phyloP scores from a whole-genome alignment of 2,888 invertebrate species.

The Anticlea derivata region DNA sequence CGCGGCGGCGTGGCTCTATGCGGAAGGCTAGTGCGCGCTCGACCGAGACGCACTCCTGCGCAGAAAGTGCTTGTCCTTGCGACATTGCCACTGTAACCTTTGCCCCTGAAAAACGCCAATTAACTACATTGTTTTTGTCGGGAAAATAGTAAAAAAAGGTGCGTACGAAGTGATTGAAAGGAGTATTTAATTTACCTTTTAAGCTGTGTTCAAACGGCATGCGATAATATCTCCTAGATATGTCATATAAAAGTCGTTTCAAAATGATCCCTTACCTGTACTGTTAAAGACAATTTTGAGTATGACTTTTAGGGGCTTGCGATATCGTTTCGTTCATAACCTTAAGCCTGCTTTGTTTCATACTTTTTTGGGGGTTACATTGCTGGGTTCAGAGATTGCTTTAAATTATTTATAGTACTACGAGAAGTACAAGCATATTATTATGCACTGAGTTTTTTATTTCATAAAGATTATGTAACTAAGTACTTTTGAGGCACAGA shows the following conservation, averaged over 20 bases:
- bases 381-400: not conserved
- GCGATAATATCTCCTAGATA: too few species aligned
- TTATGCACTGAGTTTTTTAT: not conserved
- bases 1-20: constrained; percentile 54
- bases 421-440: not conserved
- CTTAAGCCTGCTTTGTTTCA: too few species aligned
- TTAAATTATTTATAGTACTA: not conserved
- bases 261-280: too few species aligned
- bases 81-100: constrained; percentile 57
- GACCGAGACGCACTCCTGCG: constrained; percentile 73
- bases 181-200: constrained; percentile 8
- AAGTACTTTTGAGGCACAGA: too few species aligned
- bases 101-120: constrained; percentile 55
- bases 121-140: constrained; percentile 18
- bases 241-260: too few species aligned
- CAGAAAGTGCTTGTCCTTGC: constrained; percentile 81
- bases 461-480: not conserved
- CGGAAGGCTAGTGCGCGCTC: constrained; percentile 73
- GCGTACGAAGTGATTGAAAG: constrained; percentile 3
- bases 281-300: too few species aligned
- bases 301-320: too few species aligned
- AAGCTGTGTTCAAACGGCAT: too few species aligned
- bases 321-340: too few species aligned
- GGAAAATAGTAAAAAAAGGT: constrained; percentile 7
- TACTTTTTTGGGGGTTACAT: too few species aligned